These are phyloP conservation scores for Donacobius atricapilla DNA, from an alignment of 2,113 vertebrate species.

Conservation along the genomic window DNA sequence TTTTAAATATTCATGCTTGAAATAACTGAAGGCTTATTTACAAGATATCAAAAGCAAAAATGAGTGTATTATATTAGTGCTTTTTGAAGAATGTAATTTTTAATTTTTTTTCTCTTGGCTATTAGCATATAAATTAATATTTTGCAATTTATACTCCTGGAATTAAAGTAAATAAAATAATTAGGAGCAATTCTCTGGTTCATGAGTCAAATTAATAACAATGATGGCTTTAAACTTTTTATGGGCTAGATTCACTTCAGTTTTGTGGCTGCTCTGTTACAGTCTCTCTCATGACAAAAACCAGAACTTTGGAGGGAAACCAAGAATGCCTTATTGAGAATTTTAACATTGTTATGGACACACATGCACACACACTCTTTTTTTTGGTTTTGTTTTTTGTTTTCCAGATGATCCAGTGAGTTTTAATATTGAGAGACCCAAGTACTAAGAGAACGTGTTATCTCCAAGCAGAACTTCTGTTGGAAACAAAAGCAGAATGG, in stretches of 20 bases:
- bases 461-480: neutral
- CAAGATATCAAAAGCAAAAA: neutral
- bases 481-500: neutral
- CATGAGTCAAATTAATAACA: neutral
- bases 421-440: neutral
- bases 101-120: neutral
- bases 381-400: too few relatives aligned
- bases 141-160: neutral
- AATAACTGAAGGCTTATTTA: neutral
- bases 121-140: slow-evolving; percentile 60
- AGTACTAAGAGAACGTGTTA: neutral
- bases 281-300: slow-evolving; percentile 45
- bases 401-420: neutral
- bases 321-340: slow-evolving; percentile 51
- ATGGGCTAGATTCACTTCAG: neutral
- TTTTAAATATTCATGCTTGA: neutral
- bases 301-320: slow-evolving; percentile 29
- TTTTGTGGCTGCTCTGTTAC: neutral
- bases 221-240: neutral
- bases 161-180: slow-evolving; percentile 60
- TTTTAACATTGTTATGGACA: neutral
- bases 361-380: too few relatives aligned
- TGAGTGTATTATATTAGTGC: neutral
- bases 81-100: slow-evolving; percentile 7
- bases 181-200: slow-evolving; percentile 24